phyloP scores from a whole-genome alignment of 2,888 invertebrate genomes.

The Campoletis raptor region DNA sequence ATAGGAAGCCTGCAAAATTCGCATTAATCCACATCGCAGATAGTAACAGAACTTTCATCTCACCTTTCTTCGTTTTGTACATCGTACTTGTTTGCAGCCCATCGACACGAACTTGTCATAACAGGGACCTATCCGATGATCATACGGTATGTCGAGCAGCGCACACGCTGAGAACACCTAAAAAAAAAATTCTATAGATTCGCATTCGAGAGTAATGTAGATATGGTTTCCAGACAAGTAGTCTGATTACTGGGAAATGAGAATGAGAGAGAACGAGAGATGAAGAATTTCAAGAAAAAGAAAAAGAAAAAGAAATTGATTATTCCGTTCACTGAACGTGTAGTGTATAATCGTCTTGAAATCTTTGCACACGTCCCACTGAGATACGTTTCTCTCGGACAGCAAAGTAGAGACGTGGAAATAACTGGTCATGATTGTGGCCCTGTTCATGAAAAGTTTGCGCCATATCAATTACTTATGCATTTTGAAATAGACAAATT shows the following conservation, averaged over 20 bases:
- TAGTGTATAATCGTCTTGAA: constrained; percentile 38
- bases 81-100: constrained; percentile 39
- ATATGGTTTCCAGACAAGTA: constrained; percentile 39
- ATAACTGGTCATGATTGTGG: constrained; percentile 51
- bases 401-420: constrained; percentile 52
- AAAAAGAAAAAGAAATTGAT: neutral
- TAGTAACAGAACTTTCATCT: constrained; percentile 44
- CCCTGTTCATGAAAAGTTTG: constrained; percentile 48
- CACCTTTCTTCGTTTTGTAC: constrained; percentile 11
- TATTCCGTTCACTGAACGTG: constrained; percentile 39
- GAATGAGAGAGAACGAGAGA: constrained; percentile 13
- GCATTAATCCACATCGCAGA: constrained; percentile 51
- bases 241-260: constrained; percentile 46
- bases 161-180: constrained; percentile 20
- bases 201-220: constrained; percentile 44
- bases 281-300: neutral
- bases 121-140: constrained; percentile 53
- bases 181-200: constrained; percentile 48
- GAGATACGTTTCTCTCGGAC: constrained; percentile 48
- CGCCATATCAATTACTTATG: constrained; percentile 61
- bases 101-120: constrained; percentile 62
- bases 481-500: constrained; percentile 61
- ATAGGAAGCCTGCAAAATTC: constrained; percentile 30
- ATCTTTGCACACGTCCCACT: constrained; percentile 42
- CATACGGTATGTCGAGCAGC: constrained; percentile 25